These are phyloP conservation scores for Drosophila paramelanica DNA, from an alignment of 2,888 invertebrate genomes.

Conservation along the genomic window DNA sequence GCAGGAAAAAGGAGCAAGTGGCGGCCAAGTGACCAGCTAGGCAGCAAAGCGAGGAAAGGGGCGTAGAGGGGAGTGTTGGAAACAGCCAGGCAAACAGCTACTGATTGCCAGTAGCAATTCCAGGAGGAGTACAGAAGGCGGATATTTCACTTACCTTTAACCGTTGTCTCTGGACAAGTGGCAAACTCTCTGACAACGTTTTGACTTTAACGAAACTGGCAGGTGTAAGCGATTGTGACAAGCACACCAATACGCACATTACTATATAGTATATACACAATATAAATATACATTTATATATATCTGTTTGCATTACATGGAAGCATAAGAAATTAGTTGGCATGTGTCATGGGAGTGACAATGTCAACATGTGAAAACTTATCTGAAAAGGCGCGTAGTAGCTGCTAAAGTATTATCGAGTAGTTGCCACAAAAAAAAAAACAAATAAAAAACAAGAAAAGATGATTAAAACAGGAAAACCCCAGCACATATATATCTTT, in stretches of 20 bases:
- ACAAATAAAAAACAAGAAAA: not conserved
- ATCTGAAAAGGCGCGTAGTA: constrained; percentile 41
- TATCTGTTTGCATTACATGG: no score
- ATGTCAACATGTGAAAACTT: constrained; percentile 49
- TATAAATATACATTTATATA: not conserved
- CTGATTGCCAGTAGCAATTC: constrained; percentile 59
- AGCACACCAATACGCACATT: constrained; percentile 15
- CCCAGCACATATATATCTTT: not conserved
- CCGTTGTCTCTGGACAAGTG: constrained; percentile 60
- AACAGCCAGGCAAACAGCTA: constrained; percentile 36
- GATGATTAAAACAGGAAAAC: constrained; percentile 18
- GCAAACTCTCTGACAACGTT: constrained; percentile 63
- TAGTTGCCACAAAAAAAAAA: constrained; percentile 6
- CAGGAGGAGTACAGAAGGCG: constrained; percentile 24
- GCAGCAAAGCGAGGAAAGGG: no score
- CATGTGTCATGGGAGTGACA: constrained; percentile 42
- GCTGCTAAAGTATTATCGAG: constrained; percentile 49
- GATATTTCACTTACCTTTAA: constrained; percentile 67
- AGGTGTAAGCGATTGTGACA: constrained; percentile 60
- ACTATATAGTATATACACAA: constrained; percentile 1
- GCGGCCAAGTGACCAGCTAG: constrained; percentile 60
- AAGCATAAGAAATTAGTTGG: constrained; percentile 33
- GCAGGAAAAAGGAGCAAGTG: constrained; percentile 40
- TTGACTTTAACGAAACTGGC: constrained; percentile 65
- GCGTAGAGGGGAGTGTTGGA: no score